Evolutionary conservation across 2,888 invertebrate species (phyloP).

Genomic region (Diaperis boleti): DNA sequence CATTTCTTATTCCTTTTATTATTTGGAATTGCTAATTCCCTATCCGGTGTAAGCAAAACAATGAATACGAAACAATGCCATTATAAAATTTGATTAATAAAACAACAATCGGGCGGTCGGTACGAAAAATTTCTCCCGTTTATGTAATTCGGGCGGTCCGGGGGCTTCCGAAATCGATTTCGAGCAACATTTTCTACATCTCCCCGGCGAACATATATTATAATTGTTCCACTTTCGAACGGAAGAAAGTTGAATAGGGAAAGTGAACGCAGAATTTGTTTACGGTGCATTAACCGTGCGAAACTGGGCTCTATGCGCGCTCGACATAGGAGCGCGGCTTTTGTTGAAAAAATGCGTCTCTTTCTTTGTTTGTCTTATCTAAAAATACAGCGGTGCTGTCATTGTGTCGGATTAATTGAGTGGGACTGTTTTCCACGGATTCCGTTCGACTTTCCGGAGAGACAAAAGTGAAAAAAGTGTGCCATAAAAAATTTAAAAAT

Average conservation of each 20-base stretch:
- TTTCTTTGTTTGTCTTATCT: constrained; percentile 13
- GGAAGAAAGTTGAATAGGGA: constrained; percentile 50
- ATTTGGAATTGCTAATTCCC: constrained; percentile 33
- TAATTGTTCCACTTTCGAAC: constrained; percentile 49
- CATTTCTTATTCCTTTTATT: constrained; percentile 17
- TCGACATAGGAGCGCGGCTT: neutral
- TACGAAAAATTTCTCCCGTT: constrained; percentile 11
- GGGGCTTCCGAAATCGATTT: neutral
- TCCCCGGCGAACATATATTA: constrained; percentile 38
- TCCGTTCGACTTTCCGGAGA: no score
- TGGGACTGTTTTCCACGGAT: constrained; percentile 5
- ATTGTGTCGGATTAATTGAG: constrained; percentile 10
- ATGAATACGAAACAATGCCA: constrained; percentile 1
- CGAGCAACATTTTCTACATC: constrained; percentile 35
- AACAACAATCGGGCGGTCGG: constrained; percentile 1
- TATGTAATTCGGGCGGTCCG: constrained; percentile 1
- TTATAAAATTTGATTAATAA: constrained; percentile 12
- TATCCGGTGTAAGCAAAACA: constrained; percentile 28
- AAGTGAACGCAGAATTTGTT: constrained; percentile 49
- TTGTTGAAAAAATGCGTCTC: constrained; percentile 6
- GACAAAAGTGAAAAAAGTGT: no score
- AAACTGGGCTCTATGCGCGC: constrained; percentile 11
- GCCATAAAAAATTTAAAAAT: no score
- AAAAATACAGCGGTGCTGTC: constrained; percentile 12
- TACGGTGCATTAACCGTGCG: constrained; percentile 28